Percentiles rank a stretch among this genome's conserved stretches.
These are phyloP conservation scores for Amiota communis DNA, from an alignment of 2,888 invertebrate genomes.

Conservation along the genomic window DNA sequence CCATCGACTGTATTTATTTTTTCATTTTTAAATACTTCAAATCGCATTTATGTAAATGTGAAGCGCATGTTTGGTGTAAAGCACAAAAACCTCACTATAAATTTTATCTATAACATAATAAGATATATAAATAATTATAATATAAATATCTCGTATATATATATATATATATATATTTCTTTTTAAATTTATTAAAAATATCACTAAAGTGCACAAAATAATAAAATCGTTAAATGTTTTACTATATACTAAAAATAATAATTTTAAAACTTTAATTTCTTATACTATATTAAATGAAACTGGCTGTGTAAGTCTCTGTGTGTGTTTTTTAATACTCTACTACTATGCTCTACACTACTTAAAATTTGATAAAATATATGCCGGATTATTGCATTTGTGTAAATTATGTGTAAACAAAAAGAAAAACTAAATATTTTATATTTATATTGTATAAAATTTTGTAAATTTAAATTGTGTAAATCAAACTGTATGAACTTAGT, in stretches of 20 bases:
- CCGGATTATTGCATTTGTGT: constrained; percentile 54
- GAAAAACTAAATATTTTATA: constrained; percentile 32
- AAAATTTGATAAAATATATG: constrained; percentile 29
- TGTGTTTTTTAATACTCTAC: constrained; percentile 15
- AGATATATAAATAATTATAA: background rate
- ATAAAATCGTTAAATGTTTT: constrained; percentile 38
- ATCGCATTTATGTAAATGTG: constrained; percentile 39
- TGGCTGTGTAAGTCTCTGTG: constrained; percentile 52
- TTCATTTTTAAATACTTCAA: constrained; percentile 2
- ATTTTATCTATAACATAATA: background rate
- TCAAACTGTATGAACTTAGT: constrained; percentile 36
- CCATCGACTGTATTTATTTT: constrained; percentile 40
- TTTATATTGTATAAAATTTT: constrained; percentile 46
- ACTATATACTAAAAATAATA: constrained; percentile 47
- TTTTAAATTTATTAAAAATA: constrained; percentile 34
- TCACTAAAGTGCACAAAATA: constrained; percentile 54
- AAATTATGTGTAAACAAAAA: constrained; percentile 47
- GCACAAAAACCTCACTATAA: constrained; percentile 49
- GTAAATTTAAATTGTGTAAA: constrained; percentile 48
- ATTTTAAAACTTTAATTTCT: constrained; percentile 32
- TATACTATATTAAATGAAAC: constrained; percentile 24
- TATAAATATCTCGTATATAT: constrained; percentile 15
- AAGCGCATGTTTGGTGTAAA: constrained; percentile 61
- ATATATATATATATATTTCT: constrained; percentile 14
- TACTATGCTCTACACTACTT: constrained; percentile 12